Conservation (phyloP, 1,140 invertebrate genomes). For the Zaprionus davidi region DNA sequence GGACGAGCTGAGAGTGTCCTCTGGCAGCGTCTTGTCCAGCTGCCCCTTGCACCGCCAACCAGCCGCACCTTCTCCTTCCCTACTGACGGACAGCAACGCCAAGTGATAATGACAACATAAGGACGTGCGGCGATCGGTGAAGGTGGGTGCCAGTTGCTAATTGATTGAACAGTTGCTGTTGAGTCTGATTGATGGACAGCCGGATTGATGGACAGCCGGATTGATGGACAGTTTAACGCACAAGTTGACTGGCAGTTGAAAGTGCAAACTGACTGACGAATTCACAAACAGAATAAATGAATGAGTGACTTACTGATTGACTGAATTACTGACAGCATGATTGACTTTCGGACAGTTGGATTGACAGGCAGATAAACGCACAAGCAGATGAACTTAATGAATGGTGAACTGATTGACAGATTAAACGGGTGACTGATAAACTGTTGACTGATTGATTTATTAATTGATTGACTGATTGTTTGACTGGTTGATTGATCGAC, state of each 20-base stretch:
- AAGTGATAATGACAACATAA: constrained; percentile 33
- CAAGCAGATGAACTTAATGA: constrained; percentile 14
- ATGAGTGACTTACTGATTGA: constrained; percentile 53
- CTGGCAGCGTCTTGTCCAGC: neutral
- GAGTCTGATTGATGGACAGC: constrained; percentile 34
- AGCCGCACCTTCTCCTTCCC: neutral
- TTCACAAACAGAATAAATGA: neutral
- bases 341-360: constrained; percentile 10
- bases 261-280: neutral
- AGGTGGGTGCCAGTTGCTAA: constrained; percentile 38
- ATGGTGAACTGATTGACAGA: neutral
- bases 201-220: neutral
- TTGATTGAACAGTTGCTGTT: constrained; percentile 62
- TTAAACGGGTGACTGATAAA: neutral
- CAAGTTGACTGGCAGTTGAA: neutral
- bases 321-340: constrained; percentile 49
- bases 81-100: neutral
- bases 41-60: neutral
- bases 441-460: neutral
- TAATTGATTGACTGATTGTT: neutral
- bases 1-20: neutral
- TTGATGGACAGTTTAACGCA: constrained; percentile 41
- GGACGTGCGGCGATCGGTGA: neutral
- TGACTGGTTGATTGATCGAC: neutral
- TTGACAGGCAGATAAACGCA: constrained; percentile 16